These are phyloP conservation scores for Apodemia zela DNA, from an alignment of 2,888 invertebrate species.

Conservation along the genomic window DNA sequence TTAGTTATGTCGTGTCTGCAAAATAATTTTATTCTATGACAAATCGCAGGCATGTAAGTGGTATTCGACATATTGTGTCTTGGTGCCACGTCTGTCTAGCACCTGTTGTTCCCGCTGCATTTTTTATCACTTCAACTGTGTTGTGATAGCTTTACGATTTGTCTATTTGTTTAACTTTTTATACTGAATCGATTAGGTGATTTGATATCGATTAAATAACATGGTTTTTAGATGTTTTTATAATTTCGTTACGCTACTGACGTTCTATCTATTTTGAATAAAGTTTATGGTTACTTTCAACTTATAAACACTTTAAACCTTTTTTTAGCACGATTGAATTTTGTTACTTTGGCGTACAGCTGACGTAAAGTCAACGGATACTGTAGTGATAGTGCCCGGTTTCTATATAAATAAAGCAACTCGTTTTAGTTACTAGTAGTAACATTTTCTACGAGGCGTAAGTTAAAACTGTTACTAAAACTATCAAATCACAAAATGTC, in stretches of 20 bases:
- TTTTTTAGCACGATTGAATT: no score
- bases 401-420: no score
- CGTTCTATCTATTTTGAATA: not conserved
- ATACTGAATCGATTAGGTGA: conserved; percentile 2
- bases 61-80: conserved; percentile 26
- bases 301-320: no score
- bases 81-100: conserved; percentile 23
- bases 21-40: conserved; percentile 9
- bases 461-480: no score
- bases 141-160: conserved; percentile 20
- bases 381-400: no score
- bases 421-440: no score
- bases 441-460: no score
- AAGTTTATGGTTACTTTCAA: no score
- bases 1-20: not conserved
- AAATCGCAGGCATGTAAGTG: not conserved
- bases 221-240: not conserved
- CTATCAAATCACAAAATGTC: no score
- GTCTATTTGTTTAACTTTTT: conserved; percentile 18
- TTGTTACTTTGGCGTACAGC: no score
- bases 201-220: not conserved
- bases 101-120: conserved; percentile 29
- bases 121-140: conserved; percentile 20
- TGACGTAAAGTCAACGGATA: no score
- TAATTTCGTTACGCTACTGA: not conserved